Base-by-base conservation (phyloP, 2,797 vertebrate species). In the Sparus aurata region DNA sequence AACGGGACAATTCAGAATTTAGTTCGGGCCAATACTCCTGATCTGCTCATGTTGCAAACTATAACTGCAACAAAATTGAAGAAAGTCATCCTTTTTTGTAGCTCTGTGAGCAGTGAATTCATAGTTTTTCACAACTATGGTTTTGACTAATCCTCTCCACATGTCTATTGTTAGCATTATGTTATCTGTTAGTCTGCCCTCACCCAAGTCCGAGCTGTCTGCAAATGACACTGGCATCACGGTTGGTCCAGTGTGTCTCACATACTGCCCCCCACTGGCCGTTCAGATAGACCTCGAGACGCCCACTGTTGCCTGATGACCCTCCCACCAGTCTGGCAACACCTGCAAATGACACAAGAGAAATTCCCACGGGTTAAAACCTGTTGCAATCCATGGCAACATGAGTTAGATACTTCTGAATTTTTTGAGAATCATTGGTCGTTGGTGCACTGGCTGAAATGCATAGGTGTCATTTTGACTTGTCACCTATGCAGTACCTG, bases 171-270 rank as follows among this genome's bases (percentile, higher is more conserved):
- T 27, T 10, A 59, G 10, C 22, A 49, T 46, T 20, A 47, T 46
- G 53, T 52, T 22, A 4, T 45, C 23, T 58, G 38, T 60, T 34
- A 41, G 27, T 38, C 20, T 23, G 17, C 57, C 79, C 90, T 68
- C 86, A 97, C 97, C 96, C 93, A 55, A 96, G 89, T 38, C 95
- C 94, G 1, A 97, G 95, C 12, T 97, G 97, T 80, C 95, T 94
- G 91, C 96, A 97, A 82, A 96, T 90, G 80, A 97, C 96, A 5
- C 94, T 96, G 83, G 97, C 96, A 76, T 97, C 96, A 74, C 92
- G 94, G 77, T 97, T 93, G 8, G 95, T 97, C 96, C 96, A 96
- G 77, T 94, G 94, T 25, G 95, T 95, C 77, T 95, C 95, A 92
- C 97, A 97, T 74, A 97, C 90, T 5, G 92, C 87, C 75, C 97